Evolutionary conservation across 2,888 invertebrate genomes (phyloP).

Genomic region (Nebria salina): DNA sequence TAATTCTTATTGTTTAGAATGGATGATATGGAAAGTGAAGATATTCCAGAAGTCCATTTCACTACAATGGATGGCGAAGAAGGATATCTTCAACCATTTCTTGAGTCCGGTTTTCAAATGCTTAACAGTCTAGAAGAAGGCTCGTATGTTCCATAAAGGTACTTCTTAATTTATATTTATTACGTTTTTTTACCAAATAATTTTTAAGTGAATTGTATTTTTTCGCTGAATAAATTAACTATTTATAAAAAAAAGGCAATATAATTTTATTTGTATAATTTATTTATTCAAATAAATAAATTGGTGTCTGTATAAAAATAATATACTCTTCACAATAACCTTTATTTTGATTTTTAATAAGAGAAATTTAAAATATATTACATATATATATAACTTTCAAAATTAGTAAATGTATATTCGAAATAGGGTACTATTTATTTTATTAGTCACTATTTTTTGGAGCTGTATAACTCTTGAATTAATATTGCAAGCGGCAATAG

Average conservation of each 20-base stretch:
- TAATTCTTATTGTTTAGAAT: slow-evolving; percentile 4
- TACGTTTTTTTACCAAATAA: slow-evolving; percentile 2
- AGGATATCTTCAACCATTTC: slow-evolving; percentile 43
- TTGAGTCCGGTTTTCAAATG: slow-evolving; percentile 45
- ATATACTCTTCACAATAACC: too few species aligned
- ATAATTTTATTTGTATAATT: background rate
- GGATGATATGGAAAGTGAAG: slow-evolving; percentile 42
- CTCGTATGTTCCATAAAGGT: slow-evolving; percentile 27
- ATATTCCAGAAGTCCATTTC: slow-evolving; percentile 44
- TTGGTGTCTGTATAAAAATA: background rate
- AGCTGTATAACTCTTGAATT: too few species aligned
- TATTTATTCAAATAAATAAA: background rate
- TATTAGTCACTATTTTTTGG: too few species aligned
- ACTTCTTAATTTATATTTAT: slow-evolving; percentile 11
- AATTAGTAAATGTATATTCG: too few species aligned
- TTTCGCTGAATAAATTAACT: background rate
- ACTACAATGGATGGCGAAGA: slow-evolving; percentile 43
- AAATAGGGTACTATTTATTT: too few species aligned
- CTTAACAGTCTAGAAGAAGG: slow-evolving; percentile 41
- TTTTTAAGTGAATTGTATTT: background rate
- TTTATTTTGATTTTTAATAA: too few species aligned
- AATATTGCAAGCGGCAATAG: too few species aligned
- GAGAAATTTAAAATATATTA: too few species aligned
- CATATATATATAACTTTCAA: too few species aligned
- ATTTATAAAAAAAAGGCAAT: background rate